Percentiles rank a stretch among this genome's conserved stretches.
Evolutionary conservation across 2,113 vertebrate genomes (phyloP).

Genomic region (Tiliqua scincoides): DNA sequence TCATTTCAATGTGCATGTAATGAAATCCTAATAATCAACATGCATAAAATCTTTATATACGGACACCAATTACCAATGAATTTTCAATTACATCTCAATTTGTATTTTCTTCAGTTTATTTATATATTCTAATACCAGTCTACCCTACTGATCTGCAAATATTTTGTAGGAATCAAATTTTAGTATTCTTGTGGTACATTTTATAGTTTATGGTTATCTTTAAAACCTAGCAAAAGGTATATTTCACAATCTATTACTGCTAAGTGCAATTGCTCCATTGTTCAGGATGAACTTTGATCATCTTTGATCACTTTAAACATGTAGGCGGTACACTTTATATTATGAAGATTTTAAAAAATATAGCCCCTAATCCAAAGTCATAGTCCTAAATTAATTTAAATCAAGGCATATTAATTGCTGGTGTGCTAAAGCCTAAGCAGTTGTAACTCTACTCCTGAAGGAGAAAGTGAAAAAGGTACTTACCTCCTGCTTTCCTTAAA

Average conservation of each 20-base stretch:
- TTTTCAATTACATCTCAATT: slow-evolving; percentile 1
- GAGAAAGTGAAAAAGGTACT: not conserved
- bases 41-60: not conserved
- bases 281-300: slow-evolving; percentile 16
- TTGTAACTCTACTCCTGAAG: slow-evolving; percentile 12
- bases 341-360: not conserved
- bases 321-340: not conserved
- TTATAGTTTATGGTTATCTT: not conserved
- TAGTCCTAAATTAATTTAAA: slow-evolving; percentile 11
- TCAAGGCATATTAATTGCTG: not conserved
- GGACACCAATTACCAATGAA: not conserved
- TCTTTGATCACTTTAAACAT: not conserved
- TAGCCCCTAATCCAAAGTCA: not conserved
- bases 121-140: not conserved
- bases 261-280: not conserved
- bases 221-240: not conserved
- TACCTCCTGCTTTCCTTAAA: not conserved
- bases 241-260: not conserved
- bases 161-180: not conserved
- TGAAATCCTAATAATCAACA: not conserved
- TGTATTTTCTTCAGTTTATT: not conserved
- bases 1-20: not conserved
- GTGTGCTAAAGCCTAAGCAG: slow-evolving; percentile 22
- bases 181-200: not conserved
- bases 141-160: not conserved